Conservation (phyloP, 1,140 invertebrate species). For the Drosophila truncata region DNA sequence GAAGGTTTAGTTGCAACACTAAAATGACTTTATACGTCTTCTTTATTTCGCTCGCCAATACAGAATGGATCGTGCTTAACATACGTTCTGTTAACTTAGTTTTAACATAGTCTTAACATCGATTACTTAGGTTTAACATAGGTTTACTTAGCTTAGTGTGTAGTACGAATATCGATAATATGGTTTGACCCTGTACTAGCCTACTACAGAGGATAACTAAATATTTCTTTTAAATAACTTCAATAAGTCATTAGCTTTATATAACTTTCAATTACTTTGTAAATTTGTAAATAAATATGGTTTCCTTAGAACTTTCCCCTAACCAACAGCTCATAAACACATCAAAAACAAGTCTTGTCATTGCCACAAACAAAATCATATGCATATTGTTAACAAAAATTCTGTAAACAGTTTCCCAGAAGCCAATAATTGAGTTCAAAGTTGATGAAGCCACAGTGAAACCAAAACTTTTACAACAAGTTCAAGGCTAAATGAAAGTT, state of each 20-base stretch:
- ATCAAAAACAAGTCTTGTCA: background rate
- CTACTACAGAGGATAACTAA: no score
- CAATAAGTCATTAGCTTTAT: background rate
- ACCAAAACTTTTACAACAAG: slow-evolving; percentile 1
- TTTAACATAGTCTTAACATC: no score
- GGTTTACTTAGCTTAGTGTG: no score
- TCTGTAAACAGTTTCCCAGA: background rate
- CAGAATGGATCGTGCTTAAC: no score
- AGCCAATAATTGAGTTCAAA: slow-evolving; percentile 4
- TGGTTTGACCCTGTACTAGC: no score
- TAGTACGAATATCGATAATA: no score
- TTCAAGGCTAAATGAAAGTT: slow-evolving; percentile 21
- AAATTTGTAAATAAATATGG: background rate
- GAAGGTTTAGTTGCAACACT: no score
- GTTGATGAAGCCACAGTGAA: slow-evolving; percentile 1
- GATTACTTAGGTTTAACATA: no score
- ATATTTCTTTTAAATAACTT: no score
- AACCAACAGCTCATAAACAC: background rate
- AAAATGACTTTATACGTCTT: no score
- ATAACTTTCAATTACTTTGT: background rate
- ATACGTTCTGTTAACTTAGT: no score
- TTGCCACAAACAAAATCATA: background rate
- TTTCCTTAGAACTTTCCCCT: background rate
- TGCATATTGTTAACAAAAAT: background rate
- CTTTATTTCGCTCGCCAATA: no score